Conservation (phyloP, 2,888 invertebrate genomes). For the Anthoptus insignis region DNA sequence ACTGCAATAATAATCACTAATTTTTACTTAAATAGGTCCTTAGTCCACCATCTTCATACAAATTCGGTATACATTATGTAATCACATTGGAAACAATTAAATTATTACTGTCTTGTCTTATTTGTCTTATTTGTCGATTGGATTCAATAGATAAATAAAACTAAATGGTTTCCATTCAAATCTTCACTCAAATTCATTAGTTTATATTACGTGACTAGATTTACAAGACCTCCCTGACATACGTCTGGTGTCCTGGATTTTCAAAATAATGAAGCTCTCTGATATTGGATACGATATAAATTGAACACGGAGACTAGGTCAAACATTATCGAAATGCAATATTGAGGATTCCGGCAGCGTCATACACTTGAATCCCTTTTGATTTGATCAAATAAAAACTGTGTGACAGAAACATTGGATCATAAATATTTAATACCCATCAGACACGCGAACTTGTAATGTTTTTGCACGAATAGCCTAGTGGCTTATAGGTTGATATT, state of each 20-base stretch:
- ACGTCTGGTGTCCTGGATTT: slow-evolving; percentile 1
- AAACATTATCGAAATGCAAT: not conserved
- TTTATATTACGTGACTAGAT: not conserved
- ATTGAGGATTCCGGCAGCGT: not conserved
- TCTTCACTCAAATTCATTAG: too few species aligned
- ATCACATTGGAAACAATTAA: too few species aligned
- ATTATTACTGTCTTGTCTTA: too few species aligned
- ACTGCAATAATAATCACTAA: too few species aligned
- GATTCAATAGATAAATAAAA: too few species aligned
- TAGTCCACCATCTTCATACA: too few species aligned
- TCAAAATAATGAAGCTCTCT: slow-evolving; percentile 13
- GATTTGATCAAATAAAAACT: slow-evolving; percentile 1
- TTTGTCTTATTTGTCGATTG: too few species aligned
- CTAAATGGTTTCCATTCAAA: too few species aligned
- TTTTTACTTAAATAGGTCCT: too few species aligned
- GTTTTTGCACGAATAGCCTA: too few species aligned
- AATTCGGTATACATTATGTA: too few species aligned
- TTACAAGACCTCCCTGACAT: not conserved
- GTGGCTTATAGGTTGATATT: too few species aligned
- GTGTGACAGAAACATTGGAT: not conserved
- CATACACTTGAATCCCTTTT: slow-evolving; percentile 4
- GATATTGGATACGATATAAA: slow-evolving; percentile 5
- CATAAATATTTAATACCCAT: slow-evolving; percentile 1
- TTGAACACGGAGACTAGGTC: slow-evolving; percentile 8
- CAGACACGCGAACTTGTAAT: not conserved